Conservation (phyloP, 2,797 vertebrate genomes). For the Anas georgica region DNA sequence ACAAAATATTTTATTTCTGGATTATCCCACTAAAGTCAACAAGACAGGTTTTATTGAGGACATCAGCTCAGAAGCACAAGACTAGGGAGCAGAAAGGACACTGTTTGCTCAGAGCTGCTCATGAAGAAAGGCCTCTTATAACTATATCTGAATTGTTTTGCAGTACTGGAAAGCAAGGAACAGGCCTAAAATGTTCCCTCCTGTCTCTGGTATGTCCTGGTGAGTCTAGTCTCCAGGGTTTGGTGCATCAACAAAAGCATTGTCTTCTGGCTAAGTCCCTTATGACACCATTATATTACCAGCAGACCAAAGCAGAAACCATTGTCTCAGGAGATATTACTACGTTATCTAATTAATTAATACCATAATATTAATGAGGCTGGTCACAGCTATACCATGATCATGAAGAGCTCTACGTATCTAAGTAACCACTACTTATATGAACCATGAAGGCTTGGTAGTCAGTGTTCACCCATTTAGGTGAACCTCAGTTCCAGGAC, state of each 20-base stretch:
- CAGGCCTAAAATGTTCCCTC: background rate
- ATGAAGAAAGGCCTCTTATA: accelerated
- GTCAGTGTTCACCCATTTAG: background rate
- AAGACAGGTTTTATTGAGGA: background rate
- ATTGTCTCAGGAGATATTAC: background rate
- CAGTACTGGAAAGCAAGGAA: background rate
- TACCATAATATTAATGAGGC: background rate
- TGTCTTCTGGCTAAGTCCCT: background rate
- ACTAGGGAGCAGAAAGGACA: background rate
- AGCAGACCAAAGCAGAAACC: background rate
- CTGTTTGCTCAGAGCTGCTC: background rate
- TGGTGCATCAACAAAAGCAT: background rate
- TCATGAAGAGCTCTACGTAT: background rate
- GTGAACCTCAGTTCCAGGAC: background rate
- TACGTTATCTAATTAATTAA: background rate
- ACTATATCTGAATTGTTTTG: background rate
- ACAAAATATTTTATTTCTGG: background rate
- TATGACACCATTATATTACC: background rate
- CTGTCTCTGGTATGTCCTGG: background rate
- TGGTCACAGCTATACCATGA: background rate
- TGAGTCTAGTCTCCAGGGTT: background rate
- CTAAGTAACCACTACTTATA: background rate
- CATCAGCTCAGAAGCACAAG: background rate
- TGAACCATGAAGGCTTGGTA: background rate
- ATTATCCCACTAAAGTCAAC: background rate